Base-by-base conservation (phyloP, 2,113 vertebrate genomes). In the Marcusenius ussheri region DNA sequence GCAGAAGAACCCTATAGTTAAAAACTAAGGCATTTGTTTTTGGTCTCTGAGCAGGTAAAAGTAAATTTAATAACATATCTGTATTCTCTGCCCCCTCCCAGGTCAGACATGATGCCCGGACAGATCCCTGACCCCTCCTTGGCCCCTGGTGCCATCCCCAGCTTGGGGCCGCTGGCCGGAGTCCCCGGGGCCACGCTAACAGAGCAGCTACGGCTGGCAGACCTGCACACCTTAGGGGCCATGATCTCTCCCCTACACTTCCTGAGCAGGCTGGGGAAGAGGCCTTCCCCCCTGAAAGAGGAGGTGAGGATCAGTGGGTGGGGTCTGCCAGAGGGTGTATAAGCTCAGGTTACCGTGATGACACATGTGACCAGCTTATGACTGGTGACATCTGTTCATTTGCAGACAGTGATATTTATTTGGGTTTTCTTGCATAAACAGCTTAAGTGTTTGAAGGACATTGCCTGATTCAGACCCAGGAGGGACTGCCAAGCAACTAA, bases 61-160 rank as follows among this genome's bases (percentile, higher is more conserved):
- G 45, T 91, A 42, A 39, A 89, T 92, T 13, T 88, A 1, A 90
- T 42, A 58, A 62, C 19, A 45, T 49, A 21, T 8, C 0, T 47
- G 17, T n/a, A 11, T 51, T 17, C 17, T 49, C 10, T 87, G 35
- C 47, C 35, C 50, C 87, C 86, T 13, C 83, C 94, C 88, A 91
- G 93, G 93, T 90, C 94, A 97, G 97, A 97, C 96, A 95, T 97
- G 97, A 99, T 99, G 98, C 98, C 98, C 93, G 98, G 98, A 94
- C 98, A 97, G 97, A 98, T 99, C 93, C 98, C 97, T 19, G 98
- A 99, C 95, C 97, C 97, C 92, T 97, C 97, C 0, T 95, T 99
- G 95, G 97, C 98, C 35, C 97, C 98, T 0, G 98, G 97, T 47
- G 96, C 97, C 3, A 95, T 98, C 95, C 97, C 98, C 89, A 97